phyloP scores from a whole-genome alignment of 2,113 vertebrate genomes.

The Hirundichthys speculiger region DNA sequence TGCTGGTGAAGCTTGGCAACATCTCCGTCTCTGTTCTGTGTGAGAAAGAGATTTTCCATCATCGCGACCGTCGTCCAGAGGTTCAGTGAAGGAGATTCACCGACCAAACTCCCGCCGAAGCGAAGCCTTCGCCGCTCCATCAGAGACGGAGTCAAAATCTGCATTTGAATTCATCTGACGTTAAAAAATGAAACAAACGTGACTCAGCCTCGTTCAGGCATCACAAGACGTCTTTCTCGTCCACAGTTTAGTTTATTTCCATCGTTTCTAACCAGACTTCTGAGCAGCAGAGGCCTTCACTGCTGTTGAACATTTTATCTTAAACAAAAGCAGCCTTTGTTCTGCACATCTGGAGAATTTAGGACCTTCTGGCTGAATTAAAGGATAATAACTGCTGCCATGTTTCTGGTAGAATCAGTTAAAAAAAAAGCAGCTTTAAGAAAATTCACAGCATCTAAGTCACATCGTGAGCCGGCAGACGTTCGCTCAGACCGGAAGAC shows the following conservation, averaged over 20 bases:
- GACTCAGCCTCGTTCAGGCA: neutral
- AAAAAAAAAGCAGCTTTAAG: neutral
- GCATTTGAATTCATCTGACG: too few relatives aligned
- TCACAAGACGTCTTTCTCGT: constrained; percentile 7
- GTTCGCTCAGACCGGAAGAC: too few relatives aligned
- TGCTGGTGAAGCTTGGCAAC: constrained; percentile 56
- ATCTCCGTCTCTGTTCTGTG: constrained; percentile 14
- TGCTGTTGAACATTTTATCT: constrained; percentile 18
- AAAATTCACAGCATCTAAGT: constrained; percentile 2
- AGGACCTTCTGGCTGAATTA: neutral
- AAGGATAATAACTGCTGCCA: constrained; percentile 13
- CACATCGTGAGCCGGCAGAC: neutral
- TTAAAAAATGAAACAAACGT: too few relatives aligned
- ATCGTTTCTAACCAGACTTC: constrained; percentile 17
- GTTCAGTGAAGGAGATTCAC: constrained; percentile 62
- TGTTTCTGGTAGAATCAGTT: neutral
- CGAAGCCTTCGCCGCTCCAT: constrained; percentile 17
- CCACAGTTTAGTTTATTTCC: neutral
- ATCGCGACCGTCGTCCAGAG: constrained; percentile 66
- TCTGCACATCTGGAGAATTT: constrained; percentile 4
- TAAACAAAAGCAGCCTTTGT: constrained; percentile 7
- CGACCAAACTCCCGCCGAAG: constrained; percentile 14
- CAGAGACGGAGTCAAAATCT: neutral
- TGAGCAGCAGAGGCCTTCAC: constrained; percentile 3
- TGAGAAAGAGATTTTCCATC: constrained; percentile 44